phyloP scores from a whole-genome alignment of 2,797 vertebrate genomes.

The Onychomys arenicola region DNA sequence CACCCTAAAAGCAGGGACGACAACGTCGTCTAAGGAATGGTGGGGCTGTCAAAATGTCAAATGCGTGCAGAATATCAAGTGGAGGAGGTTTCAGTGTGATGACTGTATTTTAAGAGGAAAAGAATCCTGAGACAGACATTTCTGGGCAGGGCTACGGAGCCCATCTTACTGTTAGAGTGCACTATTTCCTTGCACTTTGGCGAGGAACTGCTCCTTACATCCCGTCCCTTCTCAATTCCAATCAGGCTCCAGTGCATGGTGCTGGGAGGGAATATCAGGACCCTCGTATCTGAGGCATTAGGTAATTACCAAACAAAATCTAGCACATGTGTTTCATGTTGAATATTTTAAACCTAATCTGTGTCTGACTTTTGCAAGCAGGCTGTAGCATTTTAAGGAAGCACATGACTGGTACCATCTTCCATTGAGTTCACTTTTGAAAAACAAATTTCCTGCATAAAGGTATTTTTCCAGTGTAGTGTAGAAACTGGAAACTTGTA shows the following conservation, averaged over 20 bases:
- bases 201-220: neutral
- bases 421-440: conserved; percentile 50
- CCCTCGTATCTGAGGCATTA: neutral
- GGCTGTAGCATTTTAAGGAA: neutral
- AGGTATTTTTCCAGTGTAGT: neutral
- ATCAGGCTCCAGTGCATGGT: neutral
- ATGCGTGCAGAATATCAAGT: neutral
- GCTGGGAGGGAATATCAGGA: neutral
- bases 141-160: neutral
- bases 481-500: conserved; percentile 23
- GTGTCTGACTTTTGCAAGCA: conserved; percentile 44
- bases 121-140: neutral
- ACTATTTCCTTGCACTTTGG: neutral
- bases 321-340: neutral
- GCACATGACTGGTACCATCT: neutral
- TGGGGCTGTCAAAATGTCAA: conserved; percentile 36
- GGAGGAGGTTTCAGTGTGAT: neutral
- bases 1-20: neutral
- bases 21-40: neutral
- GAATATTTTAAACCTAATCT: conserved; percentile 29
- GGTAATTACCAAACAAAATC: neutral
- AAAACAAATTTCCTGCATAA: conserved; percentile 52
- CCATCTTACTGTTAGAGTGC: neutral
- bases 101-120: conserved; percentile 14
- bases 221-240: neutral